Evolutionary conservation across 2,888 invertebrate species (phyloP).

Genomic region (Diaprepes abbreviatus): DNA sequence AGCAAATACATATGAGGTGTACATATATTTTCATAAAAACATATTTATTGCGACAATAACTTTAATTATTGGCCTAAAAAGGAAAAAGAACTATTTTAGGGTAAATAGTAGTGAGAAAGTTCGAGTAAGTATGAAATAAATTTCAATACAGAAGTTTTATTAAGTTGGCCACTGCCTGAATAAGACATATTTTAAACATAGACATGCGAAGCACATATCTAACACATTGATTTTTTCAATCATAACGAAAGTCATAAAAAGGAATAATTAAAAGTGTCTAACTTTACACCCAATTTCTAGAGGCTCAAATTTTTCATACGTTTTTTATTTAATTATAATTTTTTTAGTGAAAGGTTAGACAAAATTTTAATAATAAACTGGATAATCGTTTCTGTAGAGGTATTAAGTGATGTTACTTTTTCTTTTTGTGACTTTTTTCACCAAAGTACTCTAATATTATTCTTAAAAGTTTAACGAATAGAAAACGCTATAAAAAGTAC

Average conservation of each 20-base stretch:
- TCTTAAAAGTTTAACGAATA: background rate
- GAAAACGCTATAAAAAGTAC: background rate
- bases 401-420: no score
- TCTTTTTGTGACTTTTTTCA: constrained; percentile 7
- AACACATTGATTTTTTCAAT: constrained; percentile 33
- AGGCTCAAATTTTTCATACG: constrained; percentile 18
- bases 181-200: constrained; percentile 21
- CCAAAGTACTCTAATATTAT: background rate
- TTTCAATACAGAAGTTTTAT: constrained; percentile 65
- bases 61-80: background rate
- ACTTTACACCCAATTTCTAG: constrained; percentile 12
- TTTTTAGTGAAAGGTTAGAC: constrained; percentile 16
- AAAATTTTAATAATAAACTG: background rate
- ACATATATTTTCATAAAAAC: constrained; percentile 5
- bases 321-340: background rate
- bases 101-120: background rate
- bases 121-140: constrained; percentile 56
- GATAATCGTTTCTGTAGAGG: background rate
- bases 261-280: constrained; percentile 1
- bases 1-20: background rate
- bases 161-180: constrained; percentile 64
- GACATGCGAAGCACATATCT: constrained; percentile 59
- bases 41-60: constrained; percentile 19
- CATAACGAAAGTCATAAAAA: constrained; percentile 15
- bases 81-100: background rate